Evolutionary conservation across 1,140 invertebrate species (phyloP), one percentile per base, ranked within the genome.

Genomic region (Leptonema lineaticorne): DNA sequence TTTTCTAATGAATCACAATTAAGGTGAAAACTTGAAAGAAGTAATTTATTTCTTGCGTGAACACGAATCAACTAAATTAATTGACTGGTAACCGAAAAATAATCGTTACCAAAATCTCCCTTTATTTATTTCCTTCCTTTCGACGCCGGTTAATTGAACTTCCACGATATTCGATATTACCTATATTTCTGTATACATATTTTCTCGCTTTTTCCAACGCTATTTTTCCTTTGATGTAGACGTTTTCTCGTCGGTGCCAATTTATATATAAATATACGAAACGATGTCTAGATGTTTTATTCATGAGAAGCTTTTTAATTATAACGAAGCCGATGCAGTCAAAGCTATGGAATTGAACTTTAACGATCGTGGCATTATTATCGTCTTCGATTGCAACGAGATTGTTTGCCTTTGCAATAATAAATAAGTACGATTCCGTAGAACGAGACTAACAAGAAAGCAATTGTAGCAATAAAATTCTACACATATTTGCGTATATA

Each of bases 401-500:
- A 53, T 66, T 66, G 63, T 66, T 66, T 66, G 62, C 41, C n/a
- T 48, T 48, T n/a, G 28, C 29, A 29, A n/a, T n/a, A 48, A 46
- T 24, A 37, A 56, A 66, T 57, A 66, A 58, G 50, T 28, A 56
- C 30, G 24, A 50, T 45, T 45, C 41, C 45, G 11, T 2, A 50
- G 64, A 37, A 60, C 67, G 63, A 72, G 45, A 18, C 37, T 7
- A 66, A 58, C 63, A 69, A 46, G 68, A 69, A 69, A 72, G 56
- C 63, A 53, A 69, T 64, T 45, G n/a, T n/a, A n/a, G 30, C 56
- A 69, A 72, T 72, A 72, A 72, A 72, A 72, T 69, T 69, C 69
- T 72, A 72, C 69, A n/a, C n/a, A 67, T 72, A 72, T 72, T 72
- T 69, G 67, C 70, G 67, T 72, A 29, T n/a, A n/a, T n/a, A n/a